Conservation (phyloP, 2,888 invertebrate species). For the Agrotis segetum region DNA sequence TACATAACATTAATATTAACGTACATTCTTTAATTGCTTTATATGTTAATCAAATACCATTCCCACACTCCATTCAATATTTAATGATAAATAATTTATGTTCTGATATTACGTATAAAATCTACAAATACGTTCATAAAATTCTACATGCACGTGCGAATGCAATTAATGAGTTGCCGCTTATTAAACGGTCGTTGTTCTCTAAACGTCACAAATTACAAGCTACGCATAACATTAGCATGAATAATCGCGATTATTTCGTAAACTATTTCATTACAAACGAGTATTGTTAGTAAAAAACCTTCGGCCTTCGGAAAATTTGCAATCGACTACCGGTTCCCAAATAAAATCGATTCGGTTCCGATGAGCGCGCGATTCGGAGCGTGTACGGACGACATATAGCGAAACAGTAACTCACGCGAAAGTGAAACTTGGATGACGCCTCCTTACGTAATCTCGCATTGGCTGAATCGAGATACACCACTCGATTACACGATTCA, state of each 20-base stretch:
- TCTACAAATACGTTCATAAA: conserved; percentile 23
- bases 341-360: conserved; percentile 70
- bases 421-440: conserved; percentile 87
- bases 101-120: conserved; percentile 18
- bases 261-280: conserved; percentile 67
- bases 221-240: conserved; percentile 62
- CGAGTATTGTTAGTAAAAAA: conserved; percentile 62
- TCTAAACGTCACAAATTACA: conserved; percentile 51
- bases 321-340: conserved; percentile 76
- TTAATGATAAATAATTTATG: conserved; percentile 32
- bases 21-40: background rate
- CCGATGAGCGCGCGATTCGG: conserved; percentile 64
- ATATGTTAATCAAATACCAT: conserved; percentile 10
- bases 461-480: conserved; percentile 73
- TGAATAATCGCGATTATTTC: conserved; percentile 70
- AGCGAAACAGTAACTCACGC: conserved; percentile 83
- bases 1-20: no score
- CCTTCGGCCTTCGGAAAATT: conserved; percentile 65
- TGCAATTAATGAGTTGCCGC: conserved; percentile 36
- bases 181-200: conserved; percentile 54
- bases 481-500: conserved; percentile 74
- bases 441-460: conserved; percentile 76
- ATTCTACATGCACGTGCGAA: conserved; percentile 27
- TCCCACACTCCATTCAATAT: conserved; percentile 14
- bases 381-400: conserved; percentile 69